These are phyloP conservation scores for Mastacembelus armatus DNA, from an alignment of 2,797 vertebrate species.

Conservation along the genomic window DNA sequence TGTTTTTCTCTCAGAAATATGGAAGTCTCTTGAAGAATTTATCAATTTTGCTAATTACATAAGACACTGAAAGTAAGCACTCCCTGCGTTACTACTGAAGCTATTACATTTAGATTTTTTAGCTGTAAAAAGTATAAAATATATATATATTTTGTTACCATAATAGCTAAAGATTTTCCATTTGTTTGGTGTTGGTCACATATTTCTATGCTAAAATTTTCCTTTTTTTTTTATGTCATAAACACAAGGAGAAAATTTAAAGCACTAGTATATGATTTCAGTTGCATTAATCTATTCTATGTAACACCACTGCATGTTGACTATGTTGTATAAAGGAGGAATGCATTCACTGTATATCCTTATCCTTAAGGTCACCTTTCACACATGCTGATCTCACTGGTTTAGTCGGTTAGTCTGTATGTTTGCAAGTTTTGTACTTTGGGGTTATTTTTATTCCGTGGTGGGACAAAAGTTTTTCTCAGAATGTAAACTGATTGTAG, in stretches of 20 bases:
- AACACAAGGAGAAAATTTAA: slow-evolving; percentile 26
- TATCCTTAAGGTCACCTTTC: neutral
- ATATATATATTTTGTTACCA: slow-evolving; percentile 1
- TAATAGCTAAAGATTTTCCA: slow-evolving; percentile 28
- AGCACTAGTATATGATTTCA: slow-evolving; percentile 21
- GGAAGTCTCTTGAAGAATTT: neutral
- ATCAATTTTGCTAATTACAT: neutral
- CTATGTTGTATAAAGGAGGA: slow-evolving; percentile 36
- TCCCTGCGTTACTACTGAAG: neutral
- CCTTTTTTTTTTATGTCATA: slow-evolving; percentile 10
- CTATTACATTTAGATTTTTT: slow-evolving; percentile 3
- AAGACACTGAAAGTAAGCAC: neutral
- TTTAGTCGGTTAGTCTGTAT: slow-evolving; percentile 39
- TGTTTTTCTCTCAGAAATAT: neutral
- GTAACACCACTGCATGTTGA: slow-evolving; percentile 51
- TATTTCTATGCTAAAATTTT: slow-evolving; percentile 20
- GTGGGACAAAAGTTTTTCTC: slow-evolving; percentile 36
- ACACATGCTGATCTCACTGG: slow-evolving; percentile 15
- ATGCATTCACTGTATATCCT: slow-evolving; percentile 24
- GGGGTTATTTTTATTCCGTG: slow-evolving; percentile 32
- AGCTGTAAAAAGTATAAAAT: neutral
- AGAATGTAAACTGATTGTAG: slow-evolving; percentile 75
- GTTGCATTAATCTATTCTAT: slow-evolving; percentile 22
- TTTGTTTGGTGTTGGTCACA: slow-evolving; percentile 40
- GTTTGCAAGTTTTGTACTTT: slow-evolving; percentile 58